Percentiles rank a stretch among this genome's conserved stretches.
Evolutionary conservation across 1,140 invertebrate genomes (phyloP).

Genomic region (Drosophila kikkawai): DNA sequence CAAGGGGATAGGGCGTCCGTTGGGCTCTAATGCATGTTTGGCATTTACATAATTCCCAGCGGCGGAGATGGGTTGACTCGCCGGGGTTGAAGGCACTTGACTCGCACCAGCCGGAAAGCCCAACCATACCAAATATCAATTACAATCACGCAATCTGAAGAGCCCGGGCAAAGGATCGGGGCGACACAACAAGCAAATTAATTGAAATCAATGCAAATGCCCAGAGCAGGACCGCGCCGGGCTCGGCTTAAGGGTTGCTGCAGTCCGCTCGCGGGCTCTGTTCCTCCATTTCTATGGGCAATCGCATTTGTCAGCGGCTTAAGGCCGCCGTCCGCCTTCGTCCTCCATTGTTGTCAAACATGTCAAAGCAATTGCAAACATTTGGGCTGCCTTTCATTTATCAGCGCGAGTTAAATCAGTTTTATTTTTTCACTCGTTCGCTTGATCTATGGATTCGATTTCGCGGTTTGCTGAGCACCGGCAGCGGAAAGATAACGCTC

Average conservation of each 20-base stretch:
- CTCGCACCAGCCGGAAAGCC: slow-evolving; percentile 54
- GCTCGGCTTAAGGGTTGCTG: slow-evolving; percentile 66
- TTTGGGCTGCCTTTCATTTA: slow-evolving; percentile 82
- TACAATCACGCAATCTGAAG: slow-evolving; percentile 77
- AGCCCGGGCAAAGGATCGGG: slow-evolving; percentile 43
- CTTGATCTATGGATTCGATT: slow-evolving; percentile 77
- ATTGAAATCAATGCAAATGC: slow-evolving; percentile 83
- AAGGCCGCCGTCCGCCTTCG: slow-evolving; percentile 32
- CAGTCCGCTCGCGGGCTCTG: slow-evolving; percentile 11
- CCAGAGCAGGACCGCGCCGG: slow-evolving; percentile 30
- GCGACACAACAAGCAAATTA: slow-evolving; percentile 76
- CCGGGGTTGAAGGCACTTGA: slow-evolving; percentile 54
- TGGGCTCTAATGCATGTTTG: slow-evolving; percentile 74
- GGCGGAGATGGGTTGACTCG: slow-evolving; percentile 5
- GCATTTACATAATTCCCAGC: slow-evolving; percentile 74
- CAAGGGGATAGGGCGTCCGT: slow-evolving; percentile 6
- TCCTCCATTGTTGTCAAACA: slow-evolving; percentile 79
- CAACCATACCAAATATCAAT: slow-evolving; percentile 73
- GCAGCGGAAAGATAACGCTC: slow-evolving; percentile 57
- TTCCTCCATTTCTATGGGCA: slow-evolving; percentile 71
- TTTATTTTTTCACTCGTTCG: slow-evolving; percentile 52
- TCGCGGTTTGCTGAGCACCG: slow-evolving; percentile 79
- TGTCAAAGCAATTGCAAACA: slow-evolving; percentile 84
- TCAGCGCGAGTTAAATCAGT: slow-evolving; percentile 69
- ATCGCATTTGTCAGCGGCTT: slow-evolving; percentile 82